Base-by-base conservation (phyloP, 1,140 invertebrate genomes). In the Neuroterus valhalla region DNA sequence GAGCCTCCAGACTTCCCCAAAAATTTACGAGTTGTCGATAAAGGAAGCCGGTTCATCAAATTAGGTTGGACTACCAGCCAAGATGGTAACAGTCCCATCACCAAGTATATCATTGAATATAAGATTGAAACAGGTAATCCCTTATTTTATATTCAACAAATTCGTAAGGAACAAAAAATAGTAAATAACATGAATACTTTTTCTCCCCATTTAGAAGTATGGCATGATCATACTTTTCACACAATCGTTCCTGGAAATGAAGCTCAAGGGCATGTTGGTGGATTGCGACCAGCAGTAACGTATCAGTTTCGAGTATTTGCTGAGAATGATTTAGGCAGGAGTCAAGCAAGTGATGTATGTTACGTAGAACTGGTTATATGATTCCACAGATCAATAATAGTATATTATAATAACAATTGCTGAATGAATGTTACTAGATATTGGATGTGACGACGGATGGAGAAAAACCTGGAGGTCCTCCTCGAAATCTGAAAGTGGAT, bases 251-350 rank as follows among this genome's bases (percentile, higher is more conserved):
- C 95, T 0, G 96, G 96, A 1, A 93, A 93, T 14, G 94, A 96
- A 83, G 95, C 94, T 3, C 93, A 94, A 75, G 94, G 95, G 2
- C 94, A 93, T 68, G 92, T 99, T 14, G 93, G 93, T 77, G 94
- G 94, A 79, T 91, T 99, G 2, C 93, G 94, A 70, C 97, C 97
- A 1, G 94, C 97, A 0, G 96, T 94, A 69, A 94, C 93, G n/a
- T 99, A 98, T 90, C 94, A 98, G 84, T 92, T 98, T 74, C 92
- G 97, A 78, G 94, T 98, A 78, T 93, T 96, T 79, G 97, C 97
- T 1, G 95, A 97, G 87, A 98, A 98, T 88, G 92, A 95, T 74
- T 91, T 98, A 52, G 97, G 97, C 2, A 91, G 94, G 71, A 97
- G 97, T 78, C 94, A 96, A 84, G 95, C 96, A 2, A 97, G 96